phyloP scores from a whole-genome alignment of 2,113 vertebrate species.

The Ploceus nigricollis region DNA sequence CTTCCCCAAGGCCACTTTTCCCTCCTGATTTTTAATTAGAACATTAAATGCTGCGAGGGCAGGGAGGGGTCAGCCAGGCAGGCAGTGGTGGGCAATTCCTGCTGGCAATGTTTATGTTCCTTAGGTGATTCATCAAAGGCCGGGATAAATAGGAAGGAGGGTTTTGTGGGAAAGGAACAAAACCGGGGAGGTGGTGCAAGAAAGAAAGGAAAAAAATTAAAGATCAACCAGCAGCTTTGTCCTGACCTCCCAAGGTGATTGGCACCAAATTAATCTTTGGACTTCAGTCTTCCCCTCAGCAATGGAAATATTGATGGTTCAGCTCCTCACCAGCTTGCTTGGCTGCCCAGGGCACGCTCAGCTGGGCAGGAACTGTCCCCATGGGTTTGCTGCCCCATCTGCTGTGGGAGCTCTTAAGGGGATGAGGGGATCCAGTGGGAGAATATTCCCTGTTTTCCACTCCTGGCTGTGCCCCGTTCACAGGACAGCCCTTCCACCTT shows the following conservation, averaged over 20 bases:
- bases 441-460: not conserved
- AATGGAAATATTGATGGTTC: not conserved
- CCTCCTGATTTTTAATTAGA: not conserved
- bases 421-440: not conserved
- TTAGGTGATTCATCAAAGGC: constrained; percentile 27
- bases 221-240: not conserved
- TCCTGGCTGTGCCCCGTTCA: not conserved
- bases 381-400: accelerated
- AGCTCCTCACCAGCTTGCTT: not conserved
- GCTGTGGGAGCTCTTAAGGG: not conserved
- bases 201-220: not conserved
- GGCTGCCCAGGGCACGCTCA: not conserved
- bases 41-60: not conserved
- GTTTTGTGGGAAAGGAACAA: constrained; percentile 17
- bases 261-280: not conserved
- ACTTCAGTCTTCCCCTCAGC: not conserved
- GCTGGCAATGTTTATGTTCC: constrained; percentile 4
- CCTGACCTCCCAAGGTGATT: not conserved
- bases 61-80: constrained; percentile 38
- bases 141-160: constrained; percentile 34
- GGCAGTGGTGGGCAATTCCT: not conserved
- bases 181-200: not conserved
- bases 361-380: not conserved
- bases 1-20: not conserved
- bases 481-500: not conserved